Conservation (phyloP, 2,888 invertebrate genomes). For the Drosophila robusta region DNA sequence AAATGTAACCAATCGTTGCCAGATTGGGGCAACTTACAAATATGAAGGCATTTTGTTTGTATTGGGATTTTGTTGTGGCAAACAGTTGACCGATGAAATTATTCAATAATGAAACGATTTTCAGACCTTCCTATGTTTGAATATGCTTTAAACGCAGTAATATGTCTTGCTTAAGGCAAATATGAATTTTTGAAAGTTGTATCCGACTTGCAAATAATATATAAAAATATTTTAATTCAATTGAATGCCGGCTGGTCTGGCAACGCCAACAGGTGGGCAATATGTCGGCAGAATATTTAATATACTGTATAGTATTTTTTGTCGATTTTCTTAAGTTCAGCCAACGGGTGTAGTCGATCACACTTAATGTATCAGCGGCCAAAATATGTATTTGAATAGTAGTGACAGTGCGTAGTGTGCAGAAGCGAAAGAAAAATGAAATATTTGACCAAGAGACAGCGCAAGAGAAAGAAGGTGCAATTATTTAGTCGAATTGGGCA, state of each 20-base stretch:
- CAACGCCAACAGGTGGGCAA: neutral
- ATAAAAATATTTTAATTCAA: neutral
- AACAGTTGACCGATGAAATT: neutral
- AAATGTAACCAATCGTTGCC: neutral
- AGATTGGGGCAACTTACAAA: neutral
- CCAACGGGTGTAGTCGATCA: constrained; percentile 2
- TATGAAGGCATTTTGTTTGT: neutral
- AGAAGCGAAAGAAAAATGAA: constrained; percentile 34
- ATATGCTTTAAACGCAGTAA: neutral
- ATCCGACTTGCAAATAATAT: neutral
- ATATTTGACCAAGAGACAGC: constrained; percentile 51
- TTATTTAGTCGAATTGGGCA: constrained; percentile 21
- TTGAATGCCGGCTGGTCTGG: neutral
- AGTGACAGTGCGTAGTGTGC: neutral
- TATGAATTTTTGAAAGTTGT: too few species aligned
- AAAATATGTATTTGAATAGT: constrained; percentile 16
- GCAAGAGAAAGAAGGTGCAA: constrained; percentile 37
- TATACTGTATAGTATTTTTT: constrained; percentile 13
- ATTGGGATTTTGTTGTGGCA: neutral
- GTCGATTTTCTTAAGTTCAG: neutral
- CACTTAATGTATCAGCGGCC: constrained; percentile 13
- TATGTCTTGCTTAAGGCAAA: neutral
- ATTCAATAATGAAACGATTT: neutral
- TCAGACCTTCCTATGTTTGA: neutral
- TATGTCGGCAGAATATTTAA: neutral